phyloP scores from a whole-genome alignment of 2,113 vertebrate species.

The Synodontis membranacea region DNA sequence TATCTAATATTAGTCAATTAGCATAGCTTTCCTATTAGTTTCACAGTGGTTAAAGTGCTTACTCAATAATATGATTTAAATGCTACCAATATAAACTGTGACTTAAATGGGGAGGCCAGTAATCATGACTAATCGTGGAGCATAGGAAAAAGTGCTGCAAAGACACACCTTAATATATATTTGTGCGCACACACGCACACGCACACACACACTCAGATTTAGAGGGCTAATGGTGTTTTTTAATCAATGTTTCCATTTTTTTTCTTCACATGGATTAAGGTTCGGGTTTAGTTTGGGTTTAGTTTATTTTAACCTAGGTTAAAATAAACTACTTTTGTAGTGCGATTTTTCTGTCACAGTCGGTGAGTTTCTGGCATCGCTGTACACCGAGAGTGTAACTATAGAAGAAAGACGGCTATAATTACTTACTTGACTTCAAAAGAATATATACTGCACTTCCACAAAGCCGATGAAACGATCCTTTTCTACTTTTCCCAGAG shows the following conservation, averaged over 20 bases:
- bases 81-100: not conserved
- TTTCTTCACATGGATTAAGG: not conserved
- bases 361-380: not conserved
- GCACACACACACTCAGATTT: not conserved
- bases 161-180: not conserved
- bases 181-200: not conserved
- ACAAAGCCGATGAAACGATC: not conserved
- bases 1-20: not conserved
- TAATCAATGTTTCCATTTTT: not conserved
- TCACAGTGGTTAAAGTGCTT: not conserved
- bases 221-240: not conserved
- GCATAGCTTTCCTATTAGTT: not conserved
- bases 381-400: not conserved
- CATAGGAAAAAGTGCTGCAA: not conserved
- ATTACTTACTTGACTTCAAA: not conserved
- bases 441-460: not conserved
- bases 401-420: not conserved
- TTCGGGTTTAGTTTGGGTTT: not conserved
- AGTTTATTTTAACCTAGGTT: not conserved
- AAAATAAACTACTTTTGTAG: not conserved
- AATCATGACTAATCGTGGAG: not conserved
- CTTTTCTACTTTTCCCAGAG: not conserved
- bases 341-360: not conserved
- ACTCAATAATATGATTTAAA: not conserved
- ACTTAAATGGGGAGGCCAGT: not conserved